These are phyloP conservation scores for Gasterosteus aculeatus DNA, from an alignment of 2,113 vertebrate genomes.

Conservation along the genomic window DNA sequence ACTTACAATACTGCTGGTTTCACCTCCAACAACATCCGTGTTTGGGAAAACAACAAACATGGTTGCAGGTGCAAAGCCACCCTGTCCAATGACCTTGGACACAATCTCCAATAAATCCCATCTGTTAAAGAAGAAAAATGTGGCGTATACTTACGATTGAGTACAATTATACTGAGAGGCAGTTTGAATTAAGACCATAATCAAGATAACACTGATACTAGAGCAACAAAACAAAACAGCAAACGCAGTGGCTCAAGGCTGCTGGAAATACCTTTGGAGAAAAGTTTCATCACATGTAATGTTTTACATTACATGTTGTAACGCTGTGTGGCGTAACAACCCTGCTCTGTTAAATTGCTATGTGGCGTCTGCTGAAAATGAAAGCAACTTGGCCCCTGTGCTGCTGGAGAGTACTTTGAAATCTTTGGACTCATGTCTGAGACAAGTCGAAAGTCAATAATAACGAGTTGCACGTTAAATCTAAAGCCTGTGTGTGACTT, in stretches of 20 bases:
- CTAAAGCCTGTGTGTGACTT: conserved; percentile 2
- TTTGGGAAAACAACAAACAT: background rate
- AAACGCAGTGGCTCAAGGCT: background rate
- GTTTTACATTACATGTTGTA: background rate
- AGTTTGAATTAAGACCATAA: background rate
- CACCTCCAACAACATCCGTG: background rate
- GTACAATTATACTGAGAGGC: background rate
- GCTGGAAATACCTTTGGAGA: background rate
- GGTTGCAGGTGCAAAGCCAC: background rate
- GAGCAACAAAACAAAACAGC: background rate
- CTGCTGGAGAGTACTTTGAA: conserved; percentile 47
- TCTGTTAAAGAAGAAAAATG: background rate
- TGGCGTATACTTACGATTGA: background rate
- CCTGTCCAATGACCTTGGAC: background rate
- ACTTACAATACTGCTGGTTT: background rate
- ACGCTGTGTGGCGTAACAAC: background rate
- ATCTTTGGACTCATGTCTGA: conserved; percentile 36
- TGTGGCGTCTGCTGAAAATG: background rate
- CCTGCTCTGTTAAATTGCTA: background rate
- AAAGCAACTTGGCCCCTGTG: conserved; percentile 12
- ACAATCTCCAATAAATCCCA: background rate
- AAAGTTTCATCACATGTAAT: background rate
- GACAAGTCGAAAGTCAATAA: conserved; percentile 36
- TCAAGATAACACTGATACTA: background rate
- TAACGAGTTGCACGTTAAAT: conserved; percentile 40